Evolutionary conservation across 2,113 vertebrate genomes (phyloP).

Genomic region (Nestor notabilis): DNA sequence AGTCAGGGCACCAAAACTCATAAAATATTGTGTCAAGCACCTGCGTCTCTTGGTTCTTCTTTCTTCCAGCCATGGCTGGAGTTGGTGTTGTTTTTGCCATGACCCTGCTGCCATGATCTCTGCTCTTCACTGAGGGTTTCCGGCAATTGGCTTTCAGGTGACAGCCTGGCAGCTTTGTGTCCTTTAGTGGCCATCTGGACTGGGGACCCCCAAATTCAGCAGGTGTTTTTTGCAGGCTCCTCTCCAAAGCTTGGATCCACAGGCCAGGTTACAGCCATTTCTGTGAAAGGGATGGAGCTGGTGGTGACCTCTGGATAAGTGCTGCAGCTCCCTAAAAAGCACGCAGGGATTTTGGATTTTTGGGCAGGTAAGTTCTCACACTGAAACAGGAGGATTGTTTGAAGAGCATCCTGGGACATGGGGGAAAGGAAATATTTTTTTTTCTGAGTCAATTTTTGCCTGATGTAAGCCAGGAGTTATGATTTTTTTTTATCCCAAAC

Average conservation of each 20-base stretch:
- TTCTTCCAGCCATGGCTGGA: fast-evolving
- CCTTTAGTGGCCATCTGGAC: neutral
- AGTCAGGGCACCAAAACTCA: fast-evolving
- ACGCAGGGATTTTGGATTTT: neutral
- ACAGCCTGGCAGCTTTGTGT: neutral
- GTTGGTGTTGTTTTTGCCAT: fast-evolving
- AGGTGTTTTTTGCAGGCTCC: too few relatives aligned
- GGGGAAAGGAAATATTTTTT: neutral
- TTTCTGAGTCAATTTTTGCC: neutral
- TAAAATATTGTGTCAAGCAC: fast-evolving
- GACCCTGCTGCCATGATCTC: neutral
- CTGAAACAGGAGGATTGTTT: neutral
- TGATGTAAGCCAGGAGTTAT: neutral
- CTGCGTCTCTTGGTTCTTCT: neutral
- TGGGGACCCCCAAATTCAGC: fast-evolving
- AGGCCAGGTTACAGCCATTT: neutral
- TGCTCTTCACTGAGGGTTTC: neutral
- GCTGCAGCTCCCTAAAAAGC: neutral
- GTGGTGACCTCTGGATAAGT: fast-evolving
- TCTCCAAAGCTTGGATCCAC: neutral
- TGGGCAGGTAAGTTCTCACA: neutral
- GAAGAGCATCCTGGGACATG: neutral
- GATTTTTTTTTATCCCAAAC: neutral
- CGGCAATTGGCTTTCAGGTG: neutral
- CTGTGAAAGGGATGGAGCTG: neutral